These are phyloP conservation scores for Gallinago solitaria DNA, from an alignment of 2,797 vertebrate species.

Conservation along the genomic window DNA sequence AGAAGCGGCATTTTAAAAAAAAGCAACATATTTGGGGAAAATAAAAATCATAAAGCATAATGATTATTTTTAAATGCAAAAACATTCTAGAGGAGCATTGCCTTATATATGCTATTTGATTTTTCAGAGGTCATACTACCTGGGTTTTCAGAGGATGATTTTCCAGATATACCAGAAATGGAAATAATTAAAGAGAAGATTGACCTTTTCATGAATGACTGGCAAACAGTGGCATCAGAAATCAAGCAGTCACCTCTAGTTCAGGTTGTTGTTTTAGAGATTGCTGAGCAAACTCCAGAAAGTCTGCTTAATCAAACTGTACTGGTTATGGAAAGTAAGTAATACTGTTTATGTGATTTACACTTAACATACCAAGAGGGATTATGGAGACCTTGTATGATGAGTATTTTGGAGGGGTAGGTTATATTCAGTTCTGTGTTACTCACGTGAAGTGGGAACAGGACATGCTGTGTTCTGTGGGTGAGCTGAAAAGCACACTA, in stretches of 20 bases:
- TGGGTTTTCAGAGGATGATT: conserved; percentile 76
- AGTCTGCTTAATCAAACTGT: conserved; percentile 81
- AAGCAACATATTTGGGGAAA: neutral
- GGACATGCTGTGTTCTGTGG: neutral
- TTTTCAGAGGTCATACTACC: conserved; percentile 75
- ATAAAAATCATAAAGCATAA: neutral
- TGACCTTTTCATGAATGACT: conserved; percentile 73
- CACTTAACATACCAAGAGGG: neutral
- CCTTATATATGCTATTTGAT: neutral
- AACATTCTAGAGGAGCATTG: neutral
- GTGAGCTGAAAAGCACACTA: neutral
- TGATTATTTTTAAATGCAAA: neutral
- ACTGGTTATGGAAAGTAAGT: conserved; percentile 87
- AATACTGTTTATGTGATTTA: neutral
- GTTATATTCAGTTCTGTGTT: neutral
- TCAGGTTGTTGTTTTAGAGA: conserved; percentile 77
- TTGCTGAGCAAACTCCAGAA: conserved; percentile 80
- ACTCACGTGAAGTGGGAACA: neutral
- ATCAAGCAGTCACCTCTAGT: conserved; percentile 54
- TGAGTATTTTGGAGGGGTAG: neutral
- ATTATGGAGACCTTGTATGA: neutral
- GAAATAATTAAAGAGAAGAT: conserved; percentile 75
- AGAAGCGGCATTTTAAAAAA: neutral
- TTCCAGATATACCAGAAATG: conserved; percentile 86
- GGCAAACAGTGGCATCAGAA: conserved; percentile 75